Evolutionary conservation across 2,113 vertebrate genomes (phyloP), one percentile per base, ranked within the genome.

Genomic region (Struthio camelus): DNA sequence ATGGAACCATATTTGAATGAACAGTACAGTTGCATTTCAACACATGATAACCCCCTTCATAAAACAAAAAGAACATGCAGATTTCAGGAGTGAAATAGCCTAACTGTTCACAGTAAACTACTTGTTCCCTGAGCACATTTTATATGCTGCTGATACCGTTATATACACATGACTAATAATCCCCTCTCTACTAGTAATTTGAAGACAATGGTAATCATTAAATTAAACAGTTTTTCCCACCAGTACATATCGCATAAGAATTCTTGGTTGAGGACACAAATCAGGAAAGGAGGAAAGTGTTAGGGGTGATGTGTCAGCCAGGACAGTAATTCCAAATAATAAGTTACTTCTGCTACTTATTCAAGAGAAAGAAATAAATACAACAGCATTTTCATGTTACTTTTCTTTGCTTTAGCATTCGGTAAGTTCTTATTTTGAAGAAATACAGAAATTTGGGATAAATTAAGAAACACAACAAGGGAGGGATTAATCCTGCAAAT

Each of bases 191-290:
- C 2, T 54, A 30, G 8, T 23, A 19, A 65, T 59, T 76, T 53
- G 38, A 90, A 91, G 42, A 48, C 5, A 59, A 32, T 14, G 2
- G 14, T 76, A 62, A 38, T 61, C 7, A 3, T 75, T 69, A 76
- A 69, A 82, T 66, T 32, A 50, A 76, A 40, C 48, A 24, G 5
- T 1, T 83, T 82, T 89, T 93, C 53, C 50, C 28, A 27, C 15
- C 14, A 56, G 19, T 5, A n/a, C 0, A 0, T 30, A 36, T 46
- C 5, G 24, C 4, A 0, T n/a, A 53, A 65, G 44, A 80, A 36
- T 64, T 64, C 46, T 54, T 42, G 13, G 23, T 9, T 56, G 23
- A 30, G 24, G 11, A 25, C 12, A 7, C 3, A 25, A 50, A 54
- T 58, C 25, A 46, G 71, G 53, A 76, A 67, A 48, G 36, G 23